Base-by-base conservation (phyloP, 2,113 vertebrate genomes). In the Dasypus novemcinctus region DNA sequence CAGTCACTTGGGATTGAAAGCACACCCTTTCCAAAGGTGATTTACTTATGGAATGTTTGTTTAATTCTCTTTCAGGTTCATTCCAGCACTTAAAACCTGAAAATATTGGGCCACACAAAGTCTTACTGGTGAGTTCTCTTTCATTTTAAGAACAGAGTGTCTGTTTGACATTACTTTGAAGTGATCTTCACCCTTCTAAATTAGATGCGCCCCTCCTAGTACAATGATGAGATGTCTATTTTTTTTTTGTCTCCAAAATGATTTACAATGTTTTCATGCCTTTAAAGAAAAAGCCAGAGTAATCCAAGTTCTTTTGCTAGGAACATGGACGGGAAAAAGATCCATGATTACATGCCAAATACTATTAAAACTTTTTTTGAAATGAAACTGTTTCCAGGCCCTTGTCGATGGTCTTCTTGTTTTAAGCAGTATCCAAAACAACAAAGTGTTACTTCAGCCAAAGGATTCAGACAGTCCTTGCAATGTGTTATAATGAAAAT, bases 51-150 rank as follows among this genome's bases (percentile, higher is more conserved):
- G 87, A 49, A 79, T 90, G 78, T 92, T 94, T 95, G 54, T 92
- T 94, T 86, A 38, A 93, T 91, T 96, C 91, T 86, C 23, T 97
- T 97, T 90, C 96, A 98, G 96, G 95, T 94, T 95, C 78, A 54
- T 74, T 54, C 52, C 14, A 31, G 41, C 46, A 43, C 80, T 92
- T 75, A 38, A 84, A 95, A 88, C 76, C 90, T 72, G 81, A 76
- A 90, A 84, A 80, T 82, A 0, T 15, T 69, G 84, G 87, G 79
- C 91, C 78, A 69, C 85, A 68, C 78, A n/a, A 38, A 74, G 43
- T 84, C 91, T 86, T 63, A 29, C 89, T 66, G 94, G 97, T 97
- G 78, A 97, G 97, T 95, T 92, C 69, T 41, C 46, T 71, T 93
- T 92, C n/a, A 63, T 63, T 84, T 76, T 63, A 84, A 83, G 89